A percentile compares a stretch with the other conserved stretches of the same genome.
Evolutionary conservation across 2,113 vertebrate genomes (phyloP).

Genomic region (Beaufortia kweichowensis): DNA sequence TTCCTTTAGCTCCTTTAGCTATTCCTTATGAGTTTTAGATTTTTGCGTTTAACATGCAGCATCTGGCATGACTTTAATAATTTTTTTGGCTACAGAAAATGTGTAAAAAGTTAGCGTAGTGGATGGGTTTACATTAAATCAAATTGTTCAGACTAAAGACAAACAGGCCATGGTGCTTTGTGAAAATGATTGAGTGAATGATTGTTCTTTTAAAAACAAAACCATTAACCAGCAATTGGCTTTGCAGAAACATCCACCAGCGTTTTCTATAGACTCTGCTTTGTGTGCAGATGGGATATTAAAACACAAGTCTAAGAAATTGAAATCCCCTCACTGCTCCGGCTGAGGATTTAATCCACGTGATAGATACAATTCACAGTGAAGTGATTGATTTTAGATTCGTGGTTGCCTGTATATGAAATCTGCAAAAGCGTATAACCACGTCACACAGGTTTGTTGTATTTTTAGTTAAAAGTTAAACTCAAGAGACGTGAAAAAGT

Average conservation of each 20-base stretch:
- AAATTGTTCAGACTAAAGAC: slow-evolving; percentile 28
- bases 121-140: background rate
- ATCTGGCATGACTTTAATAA: slow-evolving; percentile 12
- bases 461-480: slow-evolving; percentile 58
- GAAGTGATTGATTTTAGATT: slow-evolving; percentile 22
- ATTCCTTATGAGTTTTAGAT: slow-evolving; percentile 52
- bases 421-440: slow-evolving; percentile 1
- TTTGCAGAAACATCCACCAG: background rate
- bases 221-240: background rate
- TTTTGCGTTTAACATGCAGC: slow-evolving; percentile 43
- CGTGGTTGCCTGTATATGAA: background rate
- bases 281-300: slow-evolving; percentile 65
- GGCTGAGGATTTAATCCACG: background rate
- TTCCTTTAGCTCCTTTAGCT: slow-evolving; percentile 41
- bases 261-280: slow-evolving; percentile 13
- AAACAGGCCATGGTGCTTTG: slow-evolving; percentile 49
- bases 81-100: background rate
- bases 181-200: background rate
- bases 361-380: slow-evolving; percentile 11
- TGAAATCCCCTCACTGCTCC: background rate
- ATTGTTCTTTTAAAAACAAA: background rate
- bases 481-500: slow-evolving; percentile 42
- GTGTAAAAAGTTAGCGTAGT: slow-evolving; percentile 3
- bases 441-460: slow-evolving; percentile 52
- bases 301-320: slow-evolving; percentile 29